Evolutionary conservation across 1,140 invertebrate genomes (phyloP).

Genomic region (Lasioglossum baleicum): DNA sequence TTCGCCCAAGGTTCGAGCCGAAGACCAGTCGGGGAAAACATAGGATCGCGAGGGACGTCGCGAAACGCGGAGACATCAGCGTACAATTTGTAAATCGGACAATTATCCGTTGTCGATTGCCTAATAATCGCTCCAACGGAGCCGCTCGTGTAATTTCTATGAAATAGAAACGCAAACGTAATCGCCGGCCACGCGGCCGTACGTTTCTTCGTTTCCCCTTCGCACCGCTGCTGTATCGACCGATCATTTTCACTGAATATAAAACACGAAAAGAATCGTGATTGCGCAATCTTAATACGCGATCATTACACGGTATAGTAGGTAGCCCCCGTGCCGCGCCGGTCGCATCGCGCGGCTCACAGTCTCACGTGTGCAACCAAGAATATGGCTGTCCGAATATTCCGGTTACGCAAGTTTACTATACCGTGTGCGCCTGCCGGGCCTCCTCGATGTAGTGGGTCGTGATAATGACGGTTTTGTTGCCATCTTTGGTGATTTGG

Average conservation of each 20-base stretch:
- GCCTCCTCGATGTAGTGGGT: conserved; percentile 97
- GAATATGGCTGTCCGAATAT: conserved; percentile 20
- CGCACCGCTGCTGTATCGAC: background rate
- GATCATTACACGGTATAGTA: background rate
- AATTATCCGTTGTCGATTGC: too few species aligned
- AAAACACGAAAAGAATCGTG: background rate
- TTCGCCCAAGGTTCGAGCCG: too few species aligned
- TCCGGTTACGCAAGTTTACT: conserved; percentile 50
- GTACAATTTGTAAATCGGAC: too few species aligned
- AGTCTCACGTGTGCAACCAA: conserved; percentile 1
- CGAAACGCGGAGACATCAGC: too few species aligned
- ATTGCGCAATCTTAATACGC: background rate
- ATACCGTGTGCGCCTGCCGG: conserved; percentile 90
- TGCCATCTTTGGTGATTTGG: conserved; percentile 88
- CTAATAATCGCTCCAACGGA: background rate
- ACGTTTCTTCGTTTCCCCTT: background rate
- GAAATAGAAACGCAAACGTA: too few species aligned
- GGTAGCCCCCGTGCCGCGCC: background rate
- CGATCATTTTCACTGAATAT: background rate
- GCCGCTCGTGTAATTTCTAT: too few species aligned
- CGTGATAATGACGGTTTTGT: conserved; percentile 95
- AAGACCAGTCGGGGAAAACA: too few species aligned
- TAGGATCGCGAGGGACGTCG: too few species aligned
- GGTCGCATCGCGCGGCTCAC: background rate
- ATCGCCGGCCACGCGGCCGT: too few species aligned